Percentiles rank a stretch among this genome's conserved stretches.
phyloP scores from a whole-genome alignment of 2,797 vertebrate genomes.

The Poeciliopsis infans region DNA sequence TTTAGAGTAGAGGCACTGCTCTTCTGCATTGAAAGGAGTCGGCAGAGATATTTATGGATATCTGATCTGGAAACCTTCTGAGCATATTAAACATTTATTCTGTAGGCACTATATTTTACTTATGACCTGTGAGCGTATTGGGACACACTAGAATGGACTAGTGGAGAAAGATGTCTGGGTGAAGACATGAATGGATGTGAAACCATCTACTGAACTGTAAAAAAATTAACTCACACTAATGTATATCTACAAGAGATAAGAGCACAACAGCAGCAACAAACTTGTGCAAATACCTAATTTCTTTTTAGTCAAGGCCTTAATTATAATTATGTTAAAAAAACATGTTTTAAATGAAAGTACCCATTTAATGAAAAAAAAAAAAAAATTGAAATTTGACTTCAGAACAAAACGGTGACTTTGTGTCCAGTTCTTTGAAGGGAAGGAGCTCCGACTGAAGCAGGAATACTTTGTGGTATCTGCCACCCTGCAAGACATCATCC shows the following conservation, averaged over 20 bases:
- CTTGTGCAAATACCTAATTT: not conserved
- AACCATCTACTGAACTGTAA: not conserved
- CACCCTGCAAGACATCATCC: slow-evolving; percentile 96
- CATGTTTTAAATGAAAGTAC: slow-evolving; percentile 3
- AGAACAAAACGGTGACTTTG: slow-evolving; percentile 57
- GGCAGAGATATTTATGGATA: not conserved
- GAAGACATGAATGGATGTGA: not conserved
- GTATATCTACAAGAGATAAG: not conserved
- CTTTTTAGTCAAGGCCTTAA: not conserved
- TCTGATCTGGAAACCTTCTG: not conserved
- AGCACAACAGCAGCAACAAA: not conserved
- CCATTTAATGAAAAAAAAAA: slow-evolving; percentile 35
- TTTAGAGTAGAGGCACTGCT: not conserved
- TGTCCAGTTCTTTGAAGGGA: slow-evolving; percentile 96
- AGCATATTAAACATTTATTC: not conserved
- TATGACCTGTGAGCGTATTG: not conserved
- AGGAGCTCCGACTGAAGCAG: slow-evolving; percentile 97
- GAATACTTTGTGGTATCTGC: slow-evolving; percentile 99
- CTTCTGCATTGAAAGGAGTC: not conserved
- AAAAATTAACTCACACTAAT: not conserved
- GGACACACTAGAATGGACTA: not conserved
- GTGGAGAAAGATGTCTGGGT: not conserved
- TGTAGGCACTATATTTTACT: not conserved
- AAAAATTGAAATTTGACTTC: slow-evolving; percentile 31
- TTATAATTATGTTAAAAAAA: not conserved